Conservation (phyloP, 1,140 invertebrate genomes). For the Chironomus tepperi region DNA sequence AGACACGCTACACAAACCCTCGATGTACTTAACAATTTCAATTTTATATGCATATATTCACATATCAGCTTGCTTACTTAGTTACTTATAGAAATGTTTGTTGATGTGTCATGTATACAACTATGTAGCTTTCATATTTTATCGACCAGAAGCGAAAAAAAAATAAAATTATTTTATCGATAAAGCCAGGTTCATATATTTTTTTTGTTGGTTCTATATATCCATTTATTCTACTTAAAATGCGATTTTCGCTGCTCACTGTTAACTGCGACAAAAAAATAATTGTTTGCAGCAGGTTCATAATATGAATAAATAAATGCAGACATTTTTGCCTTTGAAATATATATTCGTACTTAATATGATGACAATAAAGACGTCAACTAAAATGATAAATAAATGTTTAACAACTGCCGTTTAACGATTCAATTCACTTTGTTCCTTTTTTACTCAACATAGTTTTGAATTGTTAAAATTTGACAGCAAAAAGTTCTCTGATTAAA, state of each 20-base stretch:
- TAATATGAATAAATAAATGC: neutral
- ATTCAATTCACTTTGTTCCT: neutral
- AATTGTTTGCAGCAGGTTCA: slow-evolving; percentile 12
- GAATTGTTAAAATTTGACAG: too few species aligned
- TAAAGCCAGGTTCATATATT: neutral
- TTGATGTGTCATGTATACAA: slow-evolving; percentile 2
- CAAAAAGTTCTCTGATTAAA: too few species aligned
- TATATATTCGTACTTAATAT: neutral
- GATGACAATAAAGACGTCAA: slow-evolving; percentile 8
- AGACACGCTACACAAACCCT: neutral
- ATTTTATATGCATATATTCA: neutral
- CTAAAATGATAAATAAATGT: neutral
- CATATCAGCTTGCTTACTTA: neutral
- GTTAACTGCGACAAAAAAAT: neutral
- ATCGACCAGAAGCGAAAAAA: neutral
- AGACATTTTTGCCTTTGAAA: neutral
- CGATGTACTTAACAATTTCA: neutral
- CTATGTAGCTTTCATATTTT: slow-evolving; percentile 16
- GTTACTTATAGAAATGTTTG: neutral
- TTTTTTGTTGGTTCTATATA: too few species aligned
- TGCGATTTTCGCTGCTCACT: neutral
- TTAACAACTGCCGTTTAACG: slow-evolving; percentile 5
- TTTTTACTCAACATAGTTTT: neutral
- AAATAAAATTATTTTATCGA: neutral
- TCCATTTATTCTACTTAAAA: neutral